A percentile compares a stretch with the other conserved stretches of the same genome.
Conservation (phyloP, 2,888 invertebrate species). For the Eupithecia tripunctaria region DNA sequence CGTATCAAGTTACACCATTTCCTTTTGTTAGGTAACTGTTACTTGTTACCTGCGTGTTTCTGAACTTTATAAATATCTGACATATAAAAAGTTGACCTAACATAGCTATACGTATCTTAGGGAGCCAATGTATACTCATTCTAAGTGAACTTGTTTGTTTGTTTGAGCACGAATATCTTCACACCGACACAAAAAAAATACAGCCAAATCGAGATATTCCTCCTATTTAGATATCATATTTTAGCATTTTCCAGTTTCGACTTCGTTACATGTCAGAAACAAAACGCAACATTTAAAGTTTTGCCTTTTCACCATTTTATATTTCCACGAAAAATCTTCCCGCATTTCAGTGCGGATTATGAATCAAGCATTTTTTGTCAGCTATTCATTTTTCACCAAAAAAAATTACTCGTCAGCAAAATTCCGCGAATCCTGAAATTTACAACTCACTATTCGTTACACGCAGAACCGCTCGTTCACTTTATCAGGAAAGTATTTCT, state of each 20-base stretch:
- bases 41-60: too few species aligned
- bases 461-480: background rate
- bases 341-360: conserved; percentile 18
- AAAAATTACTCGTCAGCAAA: conserved; percentile 37
- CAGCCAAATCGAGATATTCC: too few species aligned
- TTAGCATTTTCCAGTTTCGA: background rate
- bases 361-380: conserved; percentile 27
- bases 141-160: too few species aligned
- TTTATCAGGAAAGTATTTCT: background rate
- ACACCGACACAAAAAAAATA: too few species aligned
- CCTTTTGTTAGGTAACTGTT: too few species aligned
- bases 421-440: conserved; percentile 30
- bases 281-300: background rate
- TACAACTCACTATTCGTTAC: conserved; percentile 26
- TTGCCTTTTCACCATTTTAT: background rate
- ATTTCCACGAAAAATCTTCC: conserved; percentile 1
- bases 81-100: too few species aligned
- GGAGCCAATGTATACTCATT: too few species aligned
- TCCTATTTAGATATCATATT: too few species aligned
- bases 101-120: too few species aligned
- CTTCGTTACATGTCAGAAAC: background rate
- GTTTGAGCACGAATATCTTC: too few species aligned
- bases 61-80: too few species aligned
- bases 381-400: conserved; percentile 29
- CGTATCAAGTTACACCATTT: too few species aligned